phyloP scores from a whole-genome alignment of 1,140 invertebrate species.

The Metopolophium dirhodum region DNA sequence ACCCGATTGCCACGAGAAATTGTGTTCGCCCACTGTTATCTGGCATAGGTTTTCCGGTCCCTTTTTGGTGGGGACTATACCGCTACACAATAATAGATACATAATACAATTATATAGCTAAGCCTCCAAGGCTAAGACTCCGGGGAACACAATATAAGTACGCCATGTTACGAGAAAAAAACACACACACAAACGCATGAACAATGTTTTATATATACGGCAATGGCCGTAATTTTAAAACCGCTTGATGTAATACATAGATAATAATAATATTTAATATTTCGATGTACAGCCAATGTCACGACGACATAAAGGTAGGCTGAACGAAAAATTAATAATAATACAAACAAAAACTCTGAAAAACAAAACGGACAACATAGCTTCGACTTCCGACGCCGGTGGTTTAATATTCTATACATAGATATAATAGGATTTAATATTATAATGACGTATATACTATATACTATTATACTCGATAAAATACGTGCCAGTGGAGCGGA shows the following conservation, averaged over 20 bases:
- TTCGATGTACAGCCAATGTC: background rate
- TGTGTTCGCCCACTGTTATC: slow-evolving; percentile 3
- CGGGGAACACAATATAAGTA: background rate
- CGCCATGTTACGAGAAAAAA: background rate
- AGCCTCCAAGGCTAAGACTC: slow-evolving; percentile 21
- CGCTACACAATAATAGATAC: background rate
- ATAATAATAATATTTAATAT: slow-evolving; percentile 20
- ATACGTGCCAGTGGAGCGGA: slow-evolving; percentile 31
- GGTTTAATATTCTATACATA: background rate
- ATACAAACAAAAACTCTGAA: background rate
- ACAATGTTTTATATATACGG: background rate
- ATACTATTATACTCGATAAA: background rate
- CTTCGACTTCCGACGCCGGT: background rate
- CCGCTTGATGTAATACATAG: slow-evolving; percentile 23
- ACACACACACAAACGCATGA: background rate
- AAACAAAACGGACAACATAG: background rate
- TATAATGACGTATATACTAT: background rate
- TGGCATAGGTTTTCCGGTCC: slow-evolving; percentile 38
- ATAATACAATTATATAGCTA: background rate
- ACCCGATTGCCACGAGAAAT: slow-evolving; percentile 15
- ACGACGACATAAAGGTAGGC: background rate
- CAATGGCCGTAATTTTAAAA: slow-evolving; percentile 38
- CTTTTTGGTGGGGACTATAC: background rate
- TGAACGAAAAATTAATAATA: background rate
- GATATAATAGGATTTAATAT: background rate